Percentiles rank a stretch among this genome's conserved stretches.
Conservation (phyloP, 2,888 invertebrate genomes). For the Terebella lapidaria region DNA sequence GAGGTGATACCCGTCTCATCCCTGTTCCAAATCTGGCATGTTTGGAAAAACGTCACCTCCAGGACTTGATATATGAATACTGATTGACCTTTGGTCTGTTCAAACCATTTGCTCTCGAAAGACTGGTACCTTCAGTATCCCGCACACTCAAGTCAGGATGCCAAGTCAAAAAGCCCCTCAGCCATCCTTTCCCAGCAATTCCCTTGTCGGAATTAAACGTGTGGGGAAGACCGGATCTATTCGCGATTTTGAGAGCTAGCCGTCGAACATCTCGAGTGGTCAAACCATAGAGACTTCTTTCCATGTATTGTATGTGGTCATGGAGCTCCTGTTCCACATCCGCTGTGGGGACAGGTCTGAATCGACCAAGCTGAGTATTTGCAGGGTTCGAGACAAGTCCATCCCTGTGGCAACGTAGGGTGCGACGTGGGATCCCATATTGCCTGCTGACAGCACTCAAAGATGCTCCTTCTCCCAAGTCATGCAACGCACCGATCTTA, state of each 20-base stretch:
- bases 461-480: neutral
- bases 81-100: conserved; percentile 17
- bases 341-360: neutral
- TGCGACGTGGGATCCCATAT: conserved; percentile 2
- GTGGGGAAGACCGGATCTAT: conserved; percentile 16
- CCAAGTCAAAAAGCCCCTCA: conserved; percentile 17
- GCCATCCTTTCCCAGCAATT: conserved; percentile 25
- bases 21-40: conserved; percentile 16
- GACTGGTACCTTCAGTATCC: conserved; percentile 17
- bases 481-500: neutral
- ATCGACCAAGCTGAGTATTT: conserved; percentile 3
- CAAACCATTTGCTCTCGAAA: conserved; percentile 22
- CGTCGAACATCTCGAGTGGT: conserved; percentile 12
- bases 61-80: conserved; percentile 14
- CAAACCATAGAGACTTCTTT: conserved; percentile 15
- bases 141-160: conserved; percentile 19
- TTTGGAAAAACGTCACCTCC: neutral
- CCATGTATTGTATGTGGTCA: conserved; percentile 13
- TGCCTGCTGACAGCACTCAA: neutral
- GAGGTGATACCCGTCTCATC: too few relatives aligned
- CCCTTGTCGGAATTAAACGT: conserved; percentile 16
- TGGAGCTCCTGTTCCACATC: conserved; percentile 6
- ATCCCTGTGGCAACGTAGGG: conserved; percentile 10
- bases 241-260: conserved; percentile 22
- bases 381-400: conserved; percentile 8